Percentiles rank a stretch among this genome's conserved stretches.
Conservation (phyloP, 2,888 invertebrate species). For the Dryobotodes eremita region DNA sequence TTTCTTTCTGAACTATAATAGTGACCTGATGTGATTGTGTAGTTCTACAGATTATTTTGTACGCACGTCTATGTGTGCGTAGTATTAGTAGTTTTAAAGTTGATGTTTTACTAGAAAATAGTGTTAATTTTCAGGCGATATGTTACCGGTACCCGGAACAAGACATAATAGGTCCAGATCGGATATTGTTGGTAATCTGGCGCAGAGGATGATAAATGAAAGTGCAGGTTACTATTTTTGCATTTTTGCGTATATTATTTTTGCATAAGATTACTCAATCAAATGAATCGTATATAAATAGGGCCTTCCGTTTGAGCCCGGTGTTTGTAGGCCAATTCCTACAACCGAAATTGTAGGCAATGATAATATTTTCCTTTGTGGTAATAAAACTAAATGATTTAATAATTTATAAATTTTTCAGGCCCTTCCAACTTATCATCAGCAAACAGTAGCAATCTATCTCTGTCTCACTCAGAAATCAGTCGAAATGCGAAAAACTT, state of each 20-base stretch:
- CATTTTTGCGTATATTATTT: background rate
- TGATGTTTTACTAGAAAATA: constrained; percentile 1
- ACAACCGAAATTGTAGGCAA: background rate
- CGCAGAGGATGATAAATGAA: constrained; percentile 85
- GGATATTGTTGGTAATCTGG: constrained; percentile 86
- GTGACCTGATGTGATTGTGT: constrained; percentile 64
- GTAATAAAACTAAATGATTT: background rate
- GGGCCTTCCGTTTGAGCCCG: background rate
- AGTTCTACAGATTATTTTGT: constrained; percentile 58
- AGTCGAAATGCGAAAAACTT: constrained; percentile 84
- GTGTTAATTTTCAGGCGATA: constrained; percentile 79
- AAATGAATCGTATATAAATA: background rate
- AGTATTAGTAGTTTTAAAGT: constrained; percentile 36
- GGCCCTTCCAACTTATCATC: constrained; percentile 84
- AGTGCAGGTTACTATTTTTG: constrained; percentile 78
- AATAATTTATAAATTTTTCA: constrained; percentile 61
- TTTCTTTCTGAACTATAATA: constrained; percentile 55
- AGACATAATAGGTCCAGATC: constrained; percentile 87
- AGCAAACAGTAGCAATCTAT: constrained; percentile 79
- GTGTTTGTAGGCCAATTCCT: background rate
- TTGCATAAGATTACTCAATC: background rate
- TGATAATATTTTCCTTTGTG: background rate
- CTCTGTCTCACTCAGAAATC: constrained; percentile 86
- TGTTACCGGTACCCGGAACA: constrained; percentile 79
- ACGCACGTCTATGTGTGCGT: constrained; percentile 68